phyloP scores from a whole-genome alignment of 2,797 vertebrate genomes.

The Furcifer pardalis region DNA sequence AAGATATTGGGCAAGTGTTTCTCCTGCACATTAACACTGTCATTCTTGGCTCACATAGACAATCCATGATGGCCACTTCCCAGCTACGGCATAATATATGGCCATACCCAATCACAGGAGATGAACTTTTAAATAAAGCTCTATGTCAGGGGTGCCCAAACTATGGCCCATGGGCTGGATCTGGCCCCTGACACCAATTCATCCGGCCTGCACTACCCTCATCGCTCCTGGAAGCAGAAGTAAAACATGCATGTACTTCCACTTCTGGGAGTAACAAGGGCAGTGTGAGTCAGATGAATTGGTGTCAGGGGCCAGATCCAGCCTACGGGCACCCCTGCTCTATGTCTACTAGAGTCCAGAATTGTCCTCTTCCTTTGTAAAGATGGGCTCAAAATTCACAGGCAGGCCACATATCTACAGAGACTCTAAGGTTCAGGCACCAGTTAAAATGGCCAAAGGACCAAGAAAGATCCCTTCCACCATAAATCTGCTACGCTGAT shows the following conservation, averaged over 20 bases:
- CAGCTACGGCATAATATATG: too few relatives aligned
- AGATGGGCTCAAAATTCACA: neutral
- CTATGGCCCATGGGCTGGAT: too few relatives aligned
- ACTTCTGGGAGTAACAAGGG: too few relatives aligned
- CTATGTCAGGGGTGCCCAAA: too few relatives aligned
- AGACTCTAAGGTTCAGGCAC: neutral
- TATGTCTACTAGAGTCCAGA: neutral
- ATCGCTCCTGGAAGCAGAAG: too few relatives aligned
- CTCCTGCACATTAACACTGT: neutral
- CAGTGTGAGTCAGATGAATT: too few relatives aligned
- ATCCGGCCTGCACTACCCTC: too few relatives aligned
- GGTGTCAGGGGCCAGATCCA: too few relatives aligned
- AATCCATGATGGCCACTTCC: neutral
- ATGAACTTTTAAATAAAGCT: neutral
- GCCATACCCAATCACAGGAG: neutral
- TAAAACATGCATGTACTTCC: too few relatives aligned
- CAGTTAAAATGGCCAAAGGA: neutral
- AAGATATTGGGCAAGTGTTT: neutral
- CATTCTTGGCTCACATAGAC: neutral
- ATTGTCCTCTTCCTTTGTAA: neutral
- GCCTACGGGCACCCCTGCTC: too few relatives aligned
- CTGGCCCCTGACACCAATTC: too few relatives aligned
- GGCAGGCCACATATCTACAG: neutral
- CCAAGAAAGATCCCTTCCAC: neutral
- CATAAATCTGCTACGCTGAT: neutral